Percentiles rank a stretch among this genome's conserved stretches.
phyloP scores from a whole-genome alignment of 2,113 vertebrate species.

The Phyllostomus discolor region DNA sequence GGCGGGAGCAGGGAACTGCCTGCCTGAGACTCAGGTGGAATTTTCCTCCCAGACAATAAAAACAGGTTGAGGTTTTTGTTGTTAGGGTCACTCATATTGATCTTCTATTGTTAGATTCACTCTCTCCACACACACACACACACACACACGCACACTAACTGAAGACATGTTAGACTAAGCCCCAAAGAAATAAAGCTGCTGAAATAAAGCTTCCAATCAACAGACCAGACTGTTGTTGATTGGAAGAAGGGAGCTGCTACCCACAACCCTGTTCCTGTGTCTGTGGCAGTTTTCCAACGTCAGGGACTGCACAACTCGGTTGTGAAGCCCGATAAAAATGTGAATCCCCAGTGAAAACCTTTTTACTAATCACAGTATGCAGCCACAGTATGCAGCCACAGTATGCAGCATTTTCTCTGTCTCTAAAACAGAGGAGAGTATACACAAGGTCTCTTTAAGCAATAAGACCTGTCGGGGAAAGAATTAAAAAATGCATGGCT shows the following conservation, averaged over 20 bases:
- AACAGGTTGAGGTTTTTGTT: constrained; percentile 12
- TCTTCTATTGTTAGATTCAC: constrained; percentile 10
- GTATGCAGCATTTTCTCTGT: neutral
- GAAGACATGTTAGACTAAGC: neutral
- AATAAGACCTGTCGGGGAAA: neutral
- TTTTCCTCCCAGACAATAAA: constrained; percentile 49
- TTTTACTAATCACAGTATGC: neutral
- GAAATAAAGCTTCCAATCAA: no score
- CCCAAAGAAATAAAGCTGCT: neutral
- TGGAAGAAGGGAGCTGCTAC: neutral
- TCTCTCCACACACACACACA: neutral
- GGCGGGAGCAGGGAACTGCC: neutral
- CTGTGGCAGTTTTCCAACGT: neutral
- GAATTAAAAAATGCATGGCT: neutral
- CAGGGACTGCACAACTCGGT: neutral
- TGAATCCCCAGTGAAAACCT: neutral
- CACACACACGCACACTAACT: neutral
- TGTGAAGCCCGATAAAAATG: neutral
- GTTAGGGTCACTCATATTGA: neutral
- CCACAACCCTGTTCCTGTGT: neutral
- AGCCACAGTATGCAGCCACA: neutral
- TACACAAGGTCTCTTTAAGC: neutral
- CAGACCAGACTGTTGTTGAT: neutral
- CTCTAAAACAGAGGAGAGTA: neutral
- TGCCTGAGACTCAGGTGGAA: constrained; percentile 49